Evolutionary conservation across 1,140 invertebrate genomes (phyloP), one percentile per base, ranked within the genome.

Genomic region (Calliphora vicina): DNA sequence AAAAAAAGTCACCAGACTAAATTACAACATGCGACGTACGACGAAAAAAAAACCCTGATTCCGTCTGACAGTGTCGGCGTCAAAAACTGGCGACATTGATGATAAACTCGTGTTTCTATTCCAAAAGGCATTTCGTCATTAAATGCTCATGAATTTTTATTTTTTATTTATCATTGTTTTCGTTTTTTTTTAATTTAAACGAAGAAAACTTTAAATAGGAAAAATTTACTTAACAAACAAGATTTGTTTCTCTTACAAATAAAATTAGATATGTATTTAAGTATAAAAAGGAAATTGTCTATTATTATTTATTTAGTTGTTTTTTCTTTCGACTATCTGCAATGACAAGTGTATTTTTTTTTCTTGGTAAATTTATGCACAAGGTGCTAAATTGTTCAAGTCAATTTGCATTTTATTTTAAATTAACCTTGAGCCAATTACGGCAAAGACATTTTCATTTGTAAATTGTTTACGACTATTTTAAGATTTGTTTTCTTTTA

Each of bases 361-460:
- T 43, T 43, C n/a, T 35, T 6, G 12, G 17, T 50, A 50, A 50
- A 50, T 50, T 50, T 67, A 67, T 20, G 12, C n/a, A 25, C 61
- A 78, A 78, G 74, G 74, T 78, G 74, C 23, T 42, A 78, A 42
- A 78, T 78, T 78, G 74, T 78, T 23, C 74, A 76, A n/a, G 9
- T n/a, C 73, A 76, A 76, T 35, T 67, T 78, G 20, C 23, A 45
- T 78, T 78, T 43, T 45, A 25, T 17, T 78, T 78, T 78, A 78
- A 78, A 78, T 78, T 78, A 78, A 78, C 74, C 74, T 78, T 78
- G 74, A 78, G 74, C 74, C 74, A 78, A 78, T 78, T 78, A 78
- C 74, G 45, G 29, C 27, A 20, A 74, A 29, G 13, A 74, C 27
- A 29, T 29, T 74, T 74, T 74, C 27, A 35, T 29, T 27, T 74